Evolutionary conservation across 2,888 invertebrate genomes (phyloP), one percentile per base, ranked within the genome.

Genomic region (Desoria tigrina): DNA sequence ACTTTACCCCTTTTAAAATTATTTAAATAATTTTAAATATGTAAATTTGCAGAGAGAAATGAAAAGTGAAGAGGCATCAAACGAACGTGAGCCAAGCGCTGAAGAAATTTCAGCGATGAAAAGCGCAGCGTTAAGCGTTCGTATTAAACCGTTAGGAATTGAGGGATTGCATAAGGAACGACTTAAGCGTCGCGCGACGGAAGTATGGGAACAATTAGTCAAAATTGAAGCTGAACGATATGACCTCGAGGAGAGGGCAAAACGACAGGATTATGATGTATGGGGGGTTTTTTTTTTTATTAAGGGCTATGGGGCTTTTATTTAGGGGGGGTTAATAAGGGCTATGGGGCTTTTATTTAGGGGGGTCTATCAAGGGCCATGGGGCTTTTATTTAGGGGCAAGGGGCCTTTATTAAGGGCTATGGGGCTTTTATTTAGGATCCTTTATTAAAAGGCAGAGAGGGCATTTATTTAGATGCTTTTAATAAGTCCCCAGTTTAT

Each of bases 261-360:
- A 64, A 6, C 49, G 68, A 16, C 68, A 68, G 28, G 64, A 68
- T 32, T 68, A 68, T 51, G 68, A 68, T 54, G 68, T 64, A 18
- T n/a, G n/a, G 6, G 11, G 11, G 4, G 11, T 32, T 7, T 32
- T 32, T 7, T 32, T 4, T 11, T 32, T 11, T 32, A 32, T 32
- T 4, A 32, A 11, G 32, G 11, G 11, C 32, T 32, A 11, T 32
- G n/a, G n/a, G n/a, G n/a, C n/a, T n/a, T n/a, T n/a, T n/a, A n/a
- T n/a, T n/a, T n/a, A n/a, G n/a, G n/a, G n/a, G n/a, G 57, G 63
- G 39, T 56, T 7, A 23, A 32, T n/a, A 32, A 32, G 32, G 32
- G 4, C 32, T 7, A 32, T 32, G 6, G 11, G 11, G 4, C 4
- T 32, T 7, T 32, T 32, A 32, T 32, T 4, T 11, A 7, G 6